phyloP scores from a whole-genome alignment of 2,888 invertebrate species.

The Drosophila koepferae region DNA sequence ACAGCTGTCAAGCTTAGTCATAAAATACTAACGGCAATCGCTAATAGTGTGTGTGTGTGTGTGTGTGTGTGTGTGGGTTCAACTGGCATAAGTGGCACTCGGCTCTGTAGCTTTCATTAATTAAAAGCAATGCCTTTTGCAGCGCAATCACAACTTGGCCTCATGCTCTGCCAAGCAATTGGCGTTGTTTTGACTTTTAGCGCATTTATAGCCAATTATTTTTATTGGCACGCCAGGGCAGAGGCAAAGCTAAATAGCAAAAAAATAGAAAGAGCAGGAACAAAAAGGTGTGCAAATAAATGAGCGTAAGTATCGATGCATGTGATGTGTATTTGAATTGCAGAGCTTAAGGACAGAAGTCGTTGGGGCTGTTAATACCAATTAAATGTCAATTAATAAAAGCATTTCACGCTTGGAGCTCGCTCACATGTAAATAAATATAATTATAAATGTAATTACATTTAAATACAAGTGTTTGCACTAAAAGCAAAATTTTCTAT shows the following conservation, averaged over 20 bases:
- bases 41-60: constrained; percentile 10
- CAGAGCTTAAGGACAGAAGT: constrained; percentile 10
- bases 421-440: not conserved
- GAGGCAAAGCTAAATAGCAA: constrained; percentile 1
- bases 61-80: constrained; percentile 12
- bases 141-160: constrained; percentile 9
- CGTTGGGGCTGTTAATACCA: constrained; percentile 11
- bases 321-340: constrained; percentile 47
- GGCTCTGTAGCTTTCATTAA: constrained; percentile 61
- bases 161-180: constrained; percentile 31
- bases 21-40: constrained; percentile 58
- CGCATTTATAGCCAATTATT: constrained; percentile 79
- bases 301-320: constrained; percentile 64
- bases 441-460: not conserved
- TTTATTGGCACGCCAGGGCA: constrained; percentile 57
- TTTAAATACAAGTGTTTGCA: not conserved
- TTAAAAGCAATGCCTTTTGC: constrained; percentile 63
- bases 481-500: not conserved
- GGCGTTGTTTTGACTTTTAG: constrained; percentile 74
- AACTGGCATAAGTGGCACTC: constrained; percentile 36
- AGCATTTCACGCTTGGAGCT: not conserved
- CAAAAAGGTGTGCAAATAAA: constrained; percentile 70
- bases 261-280: not conserved
- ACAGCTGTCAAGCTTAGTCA: constrained; percentile 64
- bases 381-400: constrained; percentile 19